Base-by-base conservation (phyloP, 2,797 vertebrate genomes). In the Xenentodon cancila region DNA sequence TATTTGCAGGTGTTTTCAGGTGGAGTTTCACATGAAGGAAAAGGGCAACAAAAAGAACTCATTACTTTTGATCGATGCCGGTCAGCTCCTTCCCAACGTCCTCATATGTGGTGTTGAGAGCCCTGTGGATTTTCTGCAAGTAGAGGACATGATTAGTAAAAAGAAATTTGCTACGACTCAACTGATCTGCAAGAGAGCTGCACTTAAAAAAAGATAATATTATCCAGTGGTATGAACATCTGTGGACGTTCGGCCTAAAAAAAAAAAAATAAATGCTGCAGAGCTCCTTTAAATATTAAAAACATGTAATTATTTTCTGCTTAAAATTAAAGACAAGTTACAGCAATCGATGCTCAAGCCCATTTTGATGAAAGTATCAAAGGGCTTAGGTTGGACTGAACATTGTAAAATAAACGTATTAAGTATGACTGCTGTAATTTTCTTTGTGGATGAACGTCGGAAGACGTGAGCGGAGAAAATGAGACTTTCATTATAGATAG, bases 111-210 rank as follows among this genome's bases (percentile, higher is more conserved):
- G 74, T 90, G 84, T 98, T 96, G 56, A 98, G 89, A 8, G 96
- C 97, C 16, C 95, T 80, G 86, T 98, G 97, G 71, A 98, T 98
- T 86, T 96, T 97, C 97, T 98, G 85, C 16, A 80, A 61, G 66
- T 5, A 15, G 25, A 78, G 3, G 68, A n/a, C n/a, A 62, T 22
- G 43, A 73, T 73, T 58, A 64, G 48, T 47, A 17, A 57, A 15
- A 5, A 8, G 11, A 49, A 63, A 34, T 51, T 15, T 55, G 16
- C 47, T 16, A 57, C 55, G 53, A 44, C 22, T 34, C 60, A 49
- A 65, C 20, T 49, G 59, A 53, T 67, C 20, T 49, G 59, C 71
- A 59, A 60, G 18, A 20, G 45, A 68, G 44, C 71, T 43, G 54
- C 65, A 48, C 77, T 68, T 65, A n/a, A 18, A 20, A 18, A 69